Evolutionary conservation across 2,888 invertebrate genomes (phyloP).

Genomic region (Eupeodes luniger): DNA sequence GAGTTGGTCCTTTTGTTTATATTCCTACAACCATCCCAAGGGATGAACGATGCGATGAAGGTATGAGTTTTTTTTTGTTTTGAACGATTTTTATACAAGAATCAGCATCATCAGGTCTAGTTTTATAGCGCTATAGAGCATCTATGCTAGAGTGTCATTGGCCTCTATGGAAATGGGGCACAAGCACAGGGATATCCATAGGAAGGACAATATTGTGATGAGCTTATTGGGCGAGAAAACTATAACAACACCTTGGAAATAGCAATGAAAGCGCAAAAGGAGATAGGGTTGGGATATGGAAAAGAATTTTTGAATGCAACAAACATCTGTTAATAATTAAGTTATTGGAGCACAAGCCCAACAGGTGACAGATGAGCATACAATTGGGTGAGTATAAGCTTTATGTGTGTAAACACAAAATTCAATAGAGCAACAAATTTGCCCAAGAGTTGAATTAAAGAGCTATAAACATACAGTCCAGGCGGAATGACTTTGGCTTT

Average conservation of each 20-base stretch:
- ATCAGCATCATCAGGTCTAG: conserved; percentile 7
- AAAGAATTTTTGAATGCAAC: conserved; percentile 9
- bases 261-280: not conserved
- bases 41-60: not conserved
- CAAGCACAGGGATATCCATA: not conserved
- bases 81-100: conserved; percentile 10
- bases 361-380: conserved; percentile 60
- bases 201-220: conserved; percentile 19
- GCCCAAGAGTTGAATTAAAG: not conserved
- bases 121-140: not conserved
- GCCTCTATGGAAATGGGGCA: conserved; percentile 17
- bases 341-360: conserved; percentile 64
- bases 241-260: conserved; percentile 13
- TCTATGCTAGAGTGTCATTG: conserved; percentile 49
- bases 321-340: conserved; percentile 70
- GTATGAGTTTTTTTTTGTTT: conserved; percentile 41
- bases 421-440: conserved; percentile 30
- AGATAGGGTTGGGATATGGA: not conserved
- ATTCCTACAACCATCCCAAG: conserved; percentile 27
- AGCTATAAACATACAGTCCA: not conserved
- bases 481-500: not conserved
- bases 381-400: conserved; percentile 28
- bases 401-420: conserved; percentile 11
- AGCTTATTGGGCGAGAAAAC: not conserved
- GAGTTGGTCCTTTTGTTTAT: conserved; percentile 55